Percentiles rank a stretch among this genome's conserved stretches.
Evolutionary conservation across 2,797 vertebrate genomes (phyloP).

Genomic region (Pseudopleuronectes americanus): DNA sequence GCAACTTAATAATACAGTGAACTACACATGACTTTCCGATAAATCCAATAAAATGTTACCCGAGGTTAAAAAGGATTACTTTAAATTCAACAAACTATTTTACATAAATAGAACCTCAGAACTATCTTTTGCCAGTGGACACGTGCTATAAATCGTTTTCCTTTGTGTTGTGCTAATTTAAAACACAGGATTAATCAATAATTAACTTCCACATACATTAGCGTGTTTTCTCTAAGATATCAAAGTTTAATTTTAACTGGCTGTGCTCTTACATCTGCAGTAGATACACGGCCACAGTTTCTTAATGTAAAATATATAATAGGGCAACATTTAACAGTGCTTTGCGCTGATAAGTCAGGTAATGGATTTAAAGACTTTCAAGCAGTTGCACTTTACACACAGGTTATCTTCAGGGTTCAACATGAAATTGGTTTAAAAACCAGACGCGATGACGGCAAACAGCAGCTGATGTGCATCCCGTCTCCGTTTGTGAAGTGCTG

Average conservation of each 20-base stretch:
- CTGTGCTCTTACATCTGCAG: neutral
- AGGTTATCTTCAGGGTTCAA: slow-evolving; percentile 17
- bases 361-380: slow-evolving; percentile 6
- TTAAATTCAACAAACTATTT: neutral
- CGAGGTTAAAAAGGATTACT: neutral
- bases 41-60: neutral
- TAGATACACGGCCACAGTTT: neutral
- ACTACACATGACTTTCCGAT: neutral
- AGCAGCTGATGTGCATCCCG: slow-evolving; percentile 40
- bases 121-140: neutral
- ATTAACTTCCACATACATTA: neutral
- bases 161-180: neutral
- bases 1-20: neutral
- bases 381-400: neutral
- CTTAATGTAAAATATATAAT: neutral
- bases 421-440: neutral
- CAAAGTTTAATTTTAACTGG: neutral
- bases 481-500: slow-evolving; percentile 58
- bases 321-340: neutral
- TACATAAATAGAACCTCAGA: neutral
- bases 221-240: slow-evolving; percentile 3
- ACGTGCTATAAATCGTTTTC: neutral
- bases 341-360: neutral
- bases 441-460: slow-evolving; percentile 27
- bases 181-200: neutral